Evolutionary conservation across 1,140 invertebrate genomes (phyloP).

Genomic region (Drosophila nikananu): DNA sequence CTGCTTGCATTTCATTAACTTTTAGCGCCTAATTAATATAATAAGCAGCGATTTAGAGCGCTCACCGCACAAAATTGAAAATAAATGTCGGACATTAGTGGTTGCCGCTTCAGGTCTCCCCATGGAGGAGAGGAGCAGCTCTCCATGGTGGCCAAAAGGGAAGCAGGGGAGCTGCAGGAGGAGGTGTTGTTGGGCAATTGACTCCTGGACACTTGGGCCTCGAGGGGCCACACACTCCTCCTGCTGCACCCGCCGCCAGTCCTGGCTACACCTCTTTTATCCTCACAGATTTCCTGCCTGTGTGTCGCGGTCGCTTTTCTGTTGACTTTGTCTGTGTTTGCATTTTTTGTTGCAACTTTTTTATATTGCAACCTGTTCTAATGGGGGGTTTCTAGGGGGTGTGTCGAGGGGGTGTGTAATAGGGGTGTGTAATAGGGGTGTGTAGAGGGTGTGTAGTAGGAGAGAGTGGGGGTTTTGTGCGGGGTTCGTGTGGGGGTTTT

Average conservation of each 20-base stretch:
- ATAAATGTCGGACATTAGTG: slow-evolving; percentile 74
- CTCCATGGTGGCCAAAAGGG: slow-evolving; percentile 21
- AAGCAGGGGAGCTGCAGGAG: neutral
- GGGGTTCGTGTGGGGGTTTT: neutral
- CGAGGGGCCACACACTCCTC: slow-evolving; percentile 5
- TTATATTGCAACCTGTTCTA: slow-evolving; percentile 9
- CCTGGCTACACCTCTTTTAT: neutral
- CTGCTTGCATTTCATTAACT: slow-evolving; percentile 47
- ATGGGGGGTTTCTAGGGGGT: neutral
- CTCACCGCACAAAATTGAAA: slow-evolving; percentile 72
- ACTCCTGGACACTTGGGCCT: slow-evolving; percentile 41
- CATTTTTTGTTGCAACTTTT: slow-evolving; percentile 37
- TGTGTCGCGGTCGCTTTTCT: slow-evolving; percentile 50
- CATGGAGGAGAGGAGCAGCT: neutral
- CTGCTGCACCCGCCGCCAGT: neutral
- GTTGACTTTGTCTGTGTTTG: slow-evolving; percentile 77
- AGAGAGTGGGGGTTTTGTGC: neutral
- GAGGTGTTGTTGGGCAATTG: slow-evolving; percentile 64
- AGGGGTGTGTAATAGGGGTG: neutral
- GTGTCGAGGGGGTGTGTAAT: neutral
- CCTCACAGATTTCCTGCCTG: neutral
- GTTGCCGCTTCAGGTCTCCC: slow-evolving; percentile 26
- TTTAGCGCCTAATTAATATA: slow-evolving; percentile 71
- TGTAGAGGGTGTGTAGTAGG: neutral
- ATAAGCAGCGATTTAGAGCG: slow-evolving; percentile 76